Percentiles rank a stretch among this genome's conserved stretches.
phyloP scores from a whole-genome alignment of 2,888 invertebrate species.

The Plutella xylostella region DNA sequence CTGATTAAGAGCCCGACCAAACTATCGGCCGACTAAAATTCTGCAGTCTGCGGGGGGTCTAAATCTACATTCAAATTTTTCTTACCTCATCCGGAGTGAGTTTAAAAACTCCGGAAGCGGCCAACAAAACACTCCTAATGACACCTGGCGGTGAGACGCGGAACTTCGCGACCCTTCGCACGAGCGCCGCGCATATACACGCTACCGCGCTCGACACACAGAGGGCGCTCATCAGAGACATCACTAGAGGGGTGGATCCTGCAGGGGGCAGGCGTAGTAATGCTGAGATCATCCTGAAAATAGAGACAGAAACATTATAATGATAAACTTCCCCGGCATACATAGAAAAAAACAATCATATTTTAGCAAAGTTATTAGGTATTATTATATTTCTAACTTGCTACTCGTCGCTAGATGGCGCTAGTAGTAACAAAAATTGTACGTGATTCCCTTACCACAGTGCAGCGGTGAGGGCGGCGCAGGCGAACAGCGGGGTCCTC shows the following conservation, averaged over 20 bases:
- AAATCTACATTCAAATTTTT: background rate
- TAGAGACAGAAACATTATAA: background rate
- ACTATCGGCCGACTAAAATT: too few relatives aligned
- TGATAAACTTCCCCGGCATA: background rate
- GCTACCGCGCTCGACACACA: conserved; percentile 13
- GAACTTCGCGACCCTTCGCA: conserved; percentile 29
- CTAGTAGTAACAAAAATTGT: background rate
- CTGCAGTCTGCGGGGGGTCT: background rate
- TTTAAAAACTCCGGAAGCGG: conserved; percentile 22
- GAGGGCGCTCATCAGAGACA: conserved; percentile 24
- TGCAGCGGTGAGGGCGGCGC: conserved; percentile 37
- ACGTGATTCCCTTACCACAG: conserved; percentile 30
- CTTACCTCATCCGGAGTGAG: conserved; percentile 25
- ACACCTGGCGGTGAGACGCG: conserved; percentile 24
- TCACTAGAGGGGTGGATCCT: conserved; percentile 23
- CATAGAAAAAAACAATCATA: too few relatives aligned
- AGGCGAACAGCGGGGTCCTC: conserved; percentile 40
- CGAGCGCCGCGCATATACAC: conserved; percentile 27
- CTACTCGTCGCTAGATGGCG: background rate
- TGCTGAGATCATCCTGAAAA: conserved; percentile 37
- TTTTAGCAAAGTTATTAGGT: background rate
- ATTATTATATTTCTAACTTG: background rate
- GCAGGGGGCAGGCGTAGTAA: conserved; percentile 33
- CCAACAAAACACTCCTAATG: conserved; percentile 26
- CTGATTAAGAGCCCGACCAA: too few relatives aligned